Percentiles rank a stretch among this genome's conserved stretches.
Conservation (phyloP, 2,113 vertebrate genomes). For the Uropsilus gracilis region DNA sequence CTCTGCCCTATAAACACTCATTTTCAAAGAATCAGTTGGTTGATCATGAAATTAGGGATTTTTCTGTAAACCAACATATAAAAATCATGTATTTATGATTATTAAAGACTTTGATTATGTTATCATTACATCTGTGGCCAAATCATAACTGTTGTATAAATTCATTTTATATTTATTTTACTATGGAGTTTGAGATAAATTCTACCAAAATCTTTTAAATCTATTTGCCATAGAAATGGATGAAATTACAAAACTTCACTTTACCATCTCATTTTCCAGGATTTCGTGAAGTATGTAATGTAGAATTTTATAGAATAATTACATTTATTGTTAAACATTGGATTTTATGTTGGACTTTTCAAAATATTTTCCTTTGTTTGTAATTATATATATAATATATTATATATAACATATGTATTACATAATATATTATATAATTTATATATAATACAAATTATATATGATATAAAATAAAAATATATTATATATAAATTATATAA, state of each 20-base stretch:
- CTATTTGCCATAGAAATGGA: background rate
- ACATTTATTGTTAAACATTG: background rate
- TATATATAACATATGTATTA: background rate
- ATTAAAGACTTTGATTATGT: constrained; percentile 1
- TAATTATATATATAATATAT: background rate
- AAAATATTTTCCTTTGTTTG: background rate
- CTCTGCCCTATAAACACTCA: background rate
- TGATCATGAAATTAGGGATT: background rate
- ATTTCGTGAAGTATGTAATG: background rate
- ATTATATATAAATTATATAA: background rate
- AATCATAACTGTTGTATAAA: background rate
- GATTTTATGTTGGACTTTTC: background rate
- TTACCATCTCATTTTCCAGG: background rate
- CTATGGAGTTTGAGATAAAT: background rate
- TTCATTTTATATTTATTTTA: background rate
- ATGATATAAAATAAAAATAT: too few species aligned
- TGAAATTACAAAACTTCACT: background rate
- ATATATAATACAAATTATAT: background rate
- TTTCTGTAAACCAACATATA: background rate
- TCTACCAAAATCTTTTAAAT: background rate
- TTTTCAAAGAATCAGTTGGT: background rate
- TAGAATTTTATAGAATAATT: background rate
- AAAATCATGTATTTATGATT: background rate
- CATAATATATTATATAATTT: background rate
- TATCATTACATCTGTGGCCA: background rate